Evolutionary conservation across 2,888 invertebrate genomes (phyloP).

Genomic region (Philereme transversata): DNA sequence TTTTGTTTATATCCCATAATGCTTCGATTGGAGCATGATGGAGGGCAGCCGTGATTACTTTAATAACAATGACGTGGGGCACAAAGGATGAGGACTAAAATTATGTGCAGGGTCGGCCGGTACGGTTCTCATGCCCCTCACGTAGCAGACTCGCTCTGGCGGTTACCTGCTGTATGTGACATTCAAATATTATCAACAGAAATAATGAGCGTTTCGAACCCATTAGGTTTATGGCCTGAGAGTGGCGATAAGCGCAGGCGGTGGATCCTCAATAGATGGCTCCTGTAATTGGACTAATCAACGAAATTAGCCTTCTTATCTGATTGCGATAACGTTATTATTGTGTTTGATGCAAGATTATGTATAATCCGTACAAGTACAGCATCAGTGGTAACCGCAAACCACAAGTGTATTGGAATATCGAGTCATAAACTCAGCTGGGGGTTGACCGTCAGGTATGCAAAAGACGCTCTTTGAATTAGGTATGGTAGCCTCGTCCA

Average conservation of each 20-base stretch:
- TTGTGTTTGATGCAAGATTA: constrained; percentile 28
- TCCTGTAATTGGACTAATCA: constrained; percentile 45
- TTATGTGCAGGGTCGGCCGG: constrained; percentile 75
- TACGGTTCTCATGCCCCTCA: constrained; percentile 77
- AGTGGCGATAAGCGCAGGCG: constrained; percentile 47
- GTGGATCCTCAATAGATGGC: constrained; percentile 45
- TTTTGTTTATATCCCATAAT: constrained; percentile 84
- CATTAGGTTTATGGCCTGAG: constrained; percentile 64
- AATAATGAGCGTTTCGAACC: constrained; percentile 73
- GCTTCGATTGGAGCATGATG: constrained; percentile 81
- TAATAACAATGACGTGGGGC: constrained; percentile 79
- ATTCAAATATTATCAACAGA: constrained; percentile 74
- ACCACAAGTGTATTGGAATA: constrained; percentile 22
- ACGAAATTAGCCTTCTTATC: constrained; percentile 28
- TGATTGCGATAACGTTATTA: constrained; percentile 31
- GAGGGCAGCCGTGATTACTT: constrained; percentile 81
- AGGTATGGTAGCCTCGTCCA: constrained; percentile 67
- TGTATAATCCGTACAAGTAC: constrained; percentile 15
- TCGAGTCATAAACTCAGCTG: constrained; percentile 37
- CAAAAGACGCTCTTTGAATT: constrained; percentile 57
- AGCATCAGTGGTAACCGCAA: constrained; percentile 28
- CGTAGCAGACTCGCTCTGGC: constrained; percentile 64
- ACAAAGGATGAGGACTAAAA: constrained; percentile 79
- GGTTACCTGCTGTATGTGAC: constrained; percentile 68
- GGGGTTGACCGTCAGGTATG: constrained; percentile 56